A percentile compares a stretch with the other conserved stretches of the same genome.
phyloP scores from a whole-genome alignment of 2,888 invertebrate genomes.

The Tinea trinotella region DNA sequence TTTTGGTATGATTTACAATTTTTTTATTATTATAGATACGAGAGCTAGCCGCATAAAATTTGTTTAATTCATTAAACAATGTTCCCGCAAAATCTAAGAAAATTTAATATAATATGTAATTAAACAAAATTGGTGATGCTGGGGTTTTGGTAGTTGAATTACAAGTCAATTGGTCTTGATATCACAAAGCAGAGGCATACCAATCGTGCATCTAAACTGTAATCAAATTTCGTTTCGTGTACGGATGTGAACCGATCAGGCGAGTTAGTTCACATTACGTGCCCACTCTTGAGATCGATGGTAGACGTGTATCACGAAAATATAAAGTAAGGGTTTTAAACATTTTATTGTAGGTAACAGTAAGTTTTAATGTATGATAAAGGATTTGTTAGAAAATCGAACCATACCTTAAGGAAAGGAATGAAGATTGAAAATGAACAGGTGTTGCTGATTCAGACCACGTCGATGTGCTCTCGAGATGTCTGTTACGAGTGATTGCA shows the following conservation, averaged over 20 bases:
- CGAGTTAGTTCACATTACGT: constrained; percentile 18
- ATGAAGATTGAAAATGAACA: background rate
- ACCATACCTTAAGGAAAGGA: background rate
- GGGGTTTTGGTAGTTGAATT: no score
- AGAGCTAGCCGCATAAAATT: no score
- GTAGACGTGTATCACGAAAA: background rate
- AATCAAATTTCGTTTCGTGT: constrained; percentile 18
- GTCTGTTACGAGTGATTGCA: constrained; percentile 50
- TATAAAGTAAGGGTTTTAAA: constrained; percentile 7
- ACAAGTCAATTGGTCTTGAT: constrained; percentile 3
- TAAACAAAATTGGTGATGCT: no score
- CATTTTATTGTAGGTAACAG: background rate
- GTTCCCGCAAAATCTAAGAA: no score
- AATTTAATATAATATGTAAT: no score
- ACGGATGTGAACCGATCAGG: constrained; percentile 14
- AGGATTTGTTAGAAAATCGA: no score
- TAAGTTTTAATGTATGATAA: background rate
- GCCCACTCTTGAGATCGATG: constrained; percentile 1
- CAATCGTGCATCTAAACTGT: constrained; percentile 3
- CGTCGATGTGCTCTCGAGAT: constrained; percentile 49
- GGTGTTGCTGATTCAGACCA: constrained; percentile 11
- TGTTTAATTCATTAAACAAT: no score
- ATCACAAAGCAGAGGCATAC: constrained; percentile 12
- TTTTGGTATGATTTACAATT: no score
- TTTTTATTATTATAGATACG: no score